phyloP scores from a whole-genome alignment of 1,140 invertebrate genomes.

The Palaemon carinicauda region DNA sequence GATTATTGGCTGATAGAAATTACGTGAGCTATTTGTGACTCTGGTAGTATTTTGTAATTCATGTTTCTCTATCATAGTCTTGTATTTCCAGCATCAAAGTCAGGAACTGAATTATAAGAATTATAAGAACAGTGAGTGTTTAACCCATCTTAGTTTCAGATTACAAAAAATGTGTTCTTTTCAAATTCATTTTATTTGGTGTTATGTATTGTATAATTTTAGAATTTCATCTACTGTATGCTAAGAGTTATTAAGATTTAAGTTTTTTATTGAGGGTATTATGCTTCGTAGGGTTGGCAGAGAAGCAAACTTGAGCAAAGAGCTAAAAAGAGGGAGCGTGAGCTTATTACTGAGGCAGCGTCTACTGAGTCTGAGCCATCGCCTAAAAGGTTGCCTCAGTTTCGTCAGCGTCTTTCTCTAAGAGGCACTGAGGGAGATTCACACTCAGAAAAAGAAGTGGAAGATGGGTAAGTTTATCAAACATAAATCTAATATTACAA shows the following conservation, averaged over 20 bases:
- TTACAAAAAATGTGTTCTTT: too few species aligned
- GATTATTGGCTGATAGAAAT: too few species aligned
- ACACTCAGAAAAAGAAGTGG: constrained; percentile 32
- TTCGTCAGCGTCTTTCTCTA: neutral
- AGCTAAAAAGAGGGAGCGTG: constrained; percentile 34
- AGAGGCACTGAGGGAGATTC: constrained; percentile 32
- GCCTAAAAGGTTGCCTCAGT: constrained; percentile 25
- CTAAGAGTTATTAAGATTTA: neutral
- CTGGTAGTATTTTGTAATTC: too few species aligned
- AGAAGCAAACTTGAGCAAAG: constrained; percentile 50
- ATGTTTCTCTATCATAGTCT: too few species aligned
- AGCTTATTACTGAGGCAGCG: constrained; percentile 29
- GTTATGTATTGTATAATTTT: too few species aligned
- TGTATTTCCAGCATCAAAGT: too few species aligned
- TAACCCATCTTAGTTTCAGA: too few species aligned
- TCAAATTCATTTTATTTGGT: too few species aligned
- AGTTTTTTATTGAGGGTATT: neutral
- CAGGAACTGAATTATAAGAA: too few species aligned
- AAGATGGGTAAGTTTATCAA: constrained; percentile 41
- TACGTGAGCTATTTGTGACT: too few species aligned
- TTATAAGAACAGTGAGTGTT: too few species aligned
- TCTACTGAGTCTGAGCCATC: constrained; percentile 59
- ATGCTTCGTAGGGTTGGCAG: constrained; percentile 32
- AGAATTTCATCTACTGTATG: neutral
- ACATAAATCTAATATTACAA: neutral